phyloP scores from a whole-genome alignment of 2,797 vertebrate species.

The Myotis pilosus region DNA sequence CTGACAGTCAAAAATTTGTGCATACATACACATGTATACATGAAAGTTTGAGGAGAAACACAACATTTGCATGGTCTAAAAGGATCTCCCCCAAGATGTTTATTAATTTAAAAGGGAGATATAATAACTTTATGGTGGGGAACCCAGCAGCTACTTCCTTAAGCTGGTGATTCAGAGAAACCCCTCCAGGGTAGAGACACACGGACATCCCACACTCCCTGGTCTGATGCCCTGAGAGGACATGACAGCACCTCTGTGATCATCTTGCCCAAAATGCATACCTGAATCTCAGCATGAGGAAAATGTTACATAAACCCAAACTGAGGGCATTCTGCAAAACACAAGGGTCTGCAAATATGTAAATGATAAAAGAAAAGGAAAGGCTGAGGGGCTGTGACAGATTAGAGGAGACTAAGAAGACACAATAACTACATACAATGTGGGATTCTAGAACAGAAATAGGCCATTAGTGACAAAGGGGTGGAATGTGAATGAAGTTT shows the following conservation, averaged over 20 bases:
- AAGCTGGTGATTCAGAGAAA: not conserved
- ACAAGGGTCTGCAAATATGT: not conserved
- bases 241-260: not conserved
- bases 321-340: not conserved
- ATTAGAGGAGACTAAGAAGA: not conserved
- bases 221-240: not conserved
- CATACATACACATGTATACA: too few species aligned
- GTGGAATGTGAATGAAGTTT: not conserved
- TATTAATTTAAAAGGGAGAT: not conserved
- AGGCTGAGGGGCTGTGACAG: not conserved
- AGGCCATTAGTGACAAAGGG: not conserved
- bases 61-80: not conserved
- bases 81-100: not conserved
- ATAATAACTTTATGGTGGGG: not conserved
- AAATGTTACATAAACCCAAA: not conserved
- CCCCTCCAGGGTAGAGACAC: not conserved
- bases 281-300: not conserved
- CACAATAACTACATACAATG: not conserved
- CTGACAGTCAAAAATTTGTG: not conserved
- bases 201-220: fast-evolving
- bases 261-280: not conserved
- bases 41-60: not conserved
- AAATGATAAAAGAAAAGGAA: not conserved
- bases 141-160: not conserved
- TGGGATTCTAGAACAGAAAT: not conserved